Conservation (phyloP, 2,888 invertebrate genomes). For the Corythucha ciliata region DNA sequence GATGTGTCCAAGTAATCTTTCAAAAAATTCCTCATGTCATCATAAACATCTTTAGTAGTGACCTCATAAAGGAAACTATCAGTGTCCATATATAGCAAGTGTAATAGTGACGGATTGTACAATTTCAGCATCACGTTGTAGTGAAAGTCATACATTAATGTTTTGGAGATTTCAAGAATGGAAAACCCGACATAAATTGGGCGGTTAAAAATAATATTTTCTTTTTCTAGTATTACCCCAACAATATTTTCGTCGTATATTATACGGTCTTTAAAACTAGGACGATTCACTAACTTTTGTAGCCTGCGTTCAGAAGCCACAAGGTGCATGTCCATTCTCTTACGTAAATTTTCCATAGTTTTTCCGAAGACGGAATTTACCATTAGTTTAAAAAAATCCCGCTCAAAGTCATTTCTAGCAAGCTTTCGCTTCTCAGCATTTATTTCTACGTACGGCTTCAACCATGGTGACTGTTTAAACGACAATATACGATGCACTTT, state of each 20-base stretch:
- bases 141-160: constrained; percentile 15
- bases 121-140: too few relatives aligned
- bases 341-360: constrained; percentile 36
- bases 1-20: constrained; percentile 38
- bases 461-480: constrained; percentile 37
- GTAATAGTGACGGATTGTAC: too few relatives aligned
- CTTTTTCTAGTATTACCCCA: constrained; percentile 17
- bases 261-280: constrained; percentile 8
- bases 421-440: constrained; percentile 27
- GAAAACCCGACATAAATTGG: constrained; percentile 20
- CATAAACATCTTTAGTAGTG: constrained; percentile 7
- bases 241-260: constrained; percentile 17
- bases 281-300: constrained; percentile 12
- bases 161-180: constrained; percentile 18
- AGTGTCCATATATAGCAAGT: constrained; percentile 16
- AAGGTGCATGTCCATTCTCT: constrained; percentile 16
- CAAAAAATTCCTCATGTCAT: constrained; percentile 1
- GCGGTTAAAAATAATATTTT: constrained; percentile 15
- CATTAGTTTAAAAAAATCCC: constrained; percentile 41
- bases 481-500: constrained; percentile 37
- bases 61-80: constrained; percentile 15
- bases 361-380: constrained; percentile 41
- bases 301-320: constrained; percentile 10
- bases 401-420: constrained; percentile 39
- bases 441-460: constrained; percentile 35